These are phyloP conservation scores for Dendrophyllia cribrosa DNA, from an alignment of 64 coral and sea anemone genomes.

Conservation along the genomic window DNA sequence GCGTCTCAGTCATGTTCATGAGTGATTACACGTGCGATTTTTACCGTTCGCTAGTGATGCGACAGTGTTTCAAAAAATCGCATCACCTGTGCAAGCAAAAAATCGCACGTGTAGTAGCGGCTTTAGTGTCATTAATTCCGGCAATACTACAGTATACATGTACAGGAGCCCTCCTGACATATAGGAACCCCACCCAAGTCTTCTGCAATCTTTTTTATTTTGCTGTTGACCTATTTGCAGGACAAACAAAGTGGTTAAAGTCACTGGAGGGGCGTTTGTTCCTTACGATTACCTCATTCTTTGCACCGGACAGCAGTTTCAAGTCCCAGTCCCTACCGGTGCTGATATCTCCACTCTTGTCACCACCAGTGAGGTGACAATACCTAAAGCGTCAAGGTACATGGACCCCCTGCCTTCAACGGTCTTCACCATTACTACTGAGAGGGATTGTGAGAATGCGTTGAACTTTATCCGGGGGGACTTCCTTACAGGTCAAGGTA, in stretches of 20 bases:
- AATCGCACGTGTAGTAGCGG: too few species aligned
- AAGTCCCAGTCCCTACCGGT: constrained; percentile 86
- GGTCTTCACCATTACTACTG: constrained; percentile 84
- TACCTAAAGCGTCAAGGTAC: constrained; percentile 57
- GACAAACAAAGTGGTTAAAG: constrained; percentile 79
- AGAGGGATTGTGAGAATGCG: constrained; percentile 67
- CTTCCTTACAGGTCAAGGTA: constrained; percentile 79
- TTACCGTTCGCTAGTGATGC: too few species aligned
- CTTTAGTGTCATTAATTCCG: too few species aligned
- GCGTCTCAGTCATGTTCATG: too few species aligned
- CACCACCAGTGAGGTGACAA: constrained; percentile 90
- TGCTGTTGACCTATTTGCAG: constrained; percentile 1
- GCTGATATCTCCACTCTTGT: constrained; percentile 95
- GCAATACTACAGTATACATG: too few species aligned
- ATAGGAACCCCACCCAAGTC: too few species aligned
- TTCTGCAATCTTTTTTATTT: not conserved
- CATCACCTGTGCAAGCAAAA: too few species aligned
- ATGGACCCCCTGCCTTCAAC: constrained; percentile 70
- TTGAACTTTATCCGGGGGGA: constrained; percentile 78
- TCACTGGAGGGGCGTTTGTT: constrained; percentile 73
- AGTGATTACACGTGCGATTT: too few species aligned
- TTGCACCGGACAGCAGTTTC: constrained; percentile 93
- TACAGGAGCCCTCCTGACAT: too few species aligned
- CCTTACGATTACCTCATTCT: constrained; percentile 97
- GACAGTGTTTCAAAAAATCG: too few species aligned